These are phyloP conservation scores for Myzus persicae DNA, from an alignment of 1,140 invertebrate species.

Conservation along the genomic window DNA sequence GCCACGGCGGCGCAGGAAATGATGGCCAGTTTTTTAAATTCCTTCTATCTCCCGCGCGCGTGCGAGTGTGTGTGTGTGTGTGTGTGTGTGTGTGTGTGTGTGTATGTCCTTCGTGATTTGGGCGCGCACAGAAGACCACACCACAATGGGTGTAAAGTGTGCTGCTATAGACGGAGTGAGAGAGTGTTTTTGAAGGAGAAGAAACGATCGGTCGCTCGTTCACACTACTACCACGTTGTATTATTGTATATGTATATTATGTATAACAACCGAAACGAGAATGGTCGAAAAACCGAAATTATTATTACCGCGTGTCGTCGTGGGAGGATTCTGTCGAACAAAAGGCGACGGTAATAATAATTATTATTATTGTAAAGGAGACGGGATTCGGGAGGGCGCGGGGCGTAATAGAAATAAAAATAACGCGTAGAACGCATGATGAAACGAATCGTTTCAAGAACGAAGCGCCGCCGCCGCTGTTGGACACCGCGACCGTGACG, in stretches of 20 bases:
- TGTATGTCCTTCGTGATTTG: constrained; percentile 21
- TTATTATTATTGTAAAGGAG: not conserved
- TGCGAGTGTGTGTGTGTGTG: not conserved
- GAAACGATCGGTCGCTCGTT: not conserved
- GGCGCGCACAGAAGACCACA: constrained; percentile 17
- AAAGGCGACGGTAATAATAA: constrained; percentile 14
- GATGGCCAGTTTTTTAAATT: not conserved
- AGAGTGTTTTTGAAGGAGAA: not conserved
- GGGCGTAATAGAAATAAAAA: not conserved
- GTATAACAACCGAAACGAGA: constrained; percentile 21
- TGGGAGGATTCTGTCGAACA: constrained; percentile 25
- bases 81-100: no score
- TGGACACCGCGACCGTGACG: not conserved
- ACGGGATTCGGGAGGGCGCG: not conserved
- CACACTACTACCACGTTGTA: not conserved
- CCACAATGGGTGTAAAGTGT: not conserved
- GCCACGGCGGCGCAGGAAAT: not conserved
- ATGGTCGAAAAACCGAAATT: not conserved
- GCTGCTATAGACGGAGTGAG: not conserved
- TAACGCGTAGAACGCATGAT: constrained; percentile 6
- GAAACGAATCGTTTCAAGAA: constrained; percentile 10
- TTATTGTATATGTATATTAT: not conserved
- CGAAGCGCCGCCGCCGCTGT: not conserved
- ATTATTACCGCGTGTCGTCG: not conserved
- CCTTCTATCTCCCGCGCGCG: not conserved